Conservation (phyloP, 2,888 invertebrate species). For the Chloroclystis v-ata region DNA sequence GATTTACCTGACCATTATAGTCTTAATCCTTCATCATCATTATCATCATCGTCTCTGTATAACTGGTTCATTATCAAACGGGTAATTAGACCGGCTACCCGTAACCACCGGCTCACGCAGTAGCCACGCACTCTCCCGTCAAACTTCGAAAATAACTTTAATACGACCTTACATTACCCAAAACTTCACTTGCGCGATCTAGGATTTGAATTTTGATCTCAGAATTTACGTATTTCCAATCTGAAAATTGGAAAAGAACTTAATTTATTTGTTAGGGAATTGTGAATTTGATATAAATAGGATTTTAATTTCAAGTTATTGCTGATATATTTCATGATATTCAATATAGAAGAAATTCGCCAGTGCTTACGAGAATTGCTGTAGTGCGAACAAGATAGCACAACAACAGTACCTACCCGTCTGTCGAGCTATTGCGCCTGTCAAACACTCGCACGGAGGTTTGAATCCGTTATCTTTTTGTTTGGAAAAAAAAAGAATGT, state of each 20-base stretch:
- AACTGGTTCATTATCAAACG: not conserved
- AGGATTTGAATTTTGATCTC: constrained; percentile 9
- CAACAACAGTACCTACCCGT: no score
- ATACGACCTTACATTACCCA: not conserved
- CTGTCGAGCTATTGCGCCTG: no score
- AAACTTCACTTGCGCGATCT: constrained; percentile 10
- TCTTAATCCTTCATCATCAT: constrained; percentile 1
- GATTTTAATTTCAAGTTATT: no score
- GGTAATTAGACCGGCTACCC: constrained; percentile 11
- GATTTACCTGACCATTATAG: constrained; percentile 2
- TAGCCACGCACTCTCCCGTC: constrained; percentile 12
- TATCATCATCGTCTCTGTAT: constrained; percentile 7
- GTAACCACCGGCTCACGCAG: constrained; percentile 8
- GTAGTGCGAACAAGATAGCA: no score
- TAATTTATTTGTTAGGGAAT: no score
- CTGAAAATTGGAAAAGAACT: no score
- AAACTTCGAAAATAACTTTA: not conserved
- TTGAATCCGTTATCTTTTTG: no score
- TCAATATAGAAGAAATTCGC: not conserved
- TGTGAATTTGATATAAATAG: no score
- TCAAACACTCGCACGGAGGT: no score
- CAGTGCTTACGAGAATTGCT: no score
- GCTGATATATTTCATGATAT: not conserved
- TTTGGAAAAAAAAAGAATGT: no score
- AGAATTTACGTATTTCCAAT: not conserved